Base-by-base conservation (phyloP, 1,140 invertebrate genomes). In the Drosophila orena region DNA sequence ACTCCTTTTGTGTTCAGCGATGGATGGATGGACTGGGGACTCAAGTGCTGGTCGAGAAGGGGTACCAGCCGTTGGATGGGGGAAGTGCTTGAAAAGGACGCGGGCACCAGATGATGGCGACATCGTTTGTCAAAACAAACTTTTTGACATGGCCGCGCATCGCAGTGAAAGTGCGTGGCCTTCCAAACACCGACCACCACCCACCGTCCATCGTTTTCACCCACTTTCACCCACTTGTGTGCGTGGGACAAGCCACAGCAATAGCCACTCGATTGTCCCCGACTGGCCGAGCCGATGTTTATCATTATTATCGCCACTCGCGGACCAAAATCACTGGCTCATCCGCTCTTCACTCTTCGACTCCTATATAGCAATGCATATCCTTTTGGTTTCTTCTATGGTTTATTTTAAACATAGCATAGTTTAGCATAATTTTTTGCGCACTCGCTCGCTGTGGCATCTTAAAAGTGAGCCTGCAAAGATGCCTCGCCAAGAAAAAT, bases 61-160 rank as follows among this genome's bases (percentile, higher is more conserved):
- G 17, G n/a, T n/a, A n/a, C n/a, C n/a, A n/a, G n/a, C n/a, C n/a
- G 27, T 50, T 11, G 47, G 27, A 2, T 17, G 38, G 58, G 57
- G 58, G 62, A 58, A 62, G 64, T 66, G 81, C 6, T 44, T 11
- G 14, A 35, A 58, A 44, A 44, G 60, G 53, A 64, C 40, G 60
- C 60, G 35, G 11, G 2, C 17, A 27, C 46, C 46, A 47, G 27
- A 47, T 27, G 22, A 47, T 47, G 46, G 75, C 81, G 62, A 81
- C 81, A 86, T 86, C 81, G 81, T 85, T 85, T 85, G 81, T 85
- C 81, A 85, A 81, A 86, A 86, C 69, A 80, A 86, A 85, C 81
- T 85, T 81, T 85, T 86, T 81, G 81, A 85, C 81, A 59, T 81
- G 54, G 73, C 65, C 73, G 81, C 77, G 69, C 35, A 64, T 58